Conservation (phyloP, 2,888 invertebrate genomes). For the Drosophila nigritarsus region DNA sequence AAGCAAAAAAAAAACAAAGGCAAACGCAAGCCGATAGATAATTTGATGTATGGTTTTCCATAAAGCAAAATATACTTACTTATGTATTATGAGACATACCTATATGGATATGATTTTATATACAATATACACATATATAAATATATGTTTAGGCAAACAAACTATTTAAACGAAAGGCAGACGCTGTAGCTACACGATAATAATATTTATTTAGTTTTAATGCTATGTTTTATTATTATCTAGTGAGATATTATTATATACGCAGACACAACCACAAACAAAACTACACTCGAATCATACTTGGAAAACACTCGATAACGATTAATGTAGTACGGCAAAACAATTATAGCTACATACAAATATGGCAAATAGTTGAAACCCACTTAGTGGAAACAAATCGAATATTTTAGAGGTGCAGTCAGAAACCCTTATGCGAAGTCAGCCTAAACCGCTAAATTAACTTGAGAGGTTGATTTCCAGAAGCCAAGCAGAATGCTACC, state of each 20-base stretch:
- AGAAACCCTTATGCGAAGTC: constrained; percentile 43
- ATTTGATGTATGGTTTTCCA: constrained; percentile 58
- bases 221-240: constrained; percentile 68
- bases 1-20: constrained; percentile 8
- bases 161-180: constrained; percentile 65
- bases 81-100: constrained; percentile 48
- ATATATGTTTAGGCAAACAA: constrained; percentile 59
- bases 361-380: constrained; percentile 52
- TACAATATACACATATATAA: constrained; percentile 57
- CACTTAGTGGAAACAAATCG: constrained; percentile 51
- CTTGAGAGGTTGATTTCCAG: constrained; percentile 54
- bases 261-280: constrained; percentile 57
- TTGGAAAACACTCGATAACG: constrained; percentile 37
- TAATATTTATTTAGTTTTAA: constrained; percentile 71
- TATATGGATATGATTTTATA: constrained; percentile 67
- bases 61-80: constrained; percentile 1
- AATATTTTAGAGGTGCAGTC: constrained; percentile 47
- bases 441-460: constrained; percentile 60
- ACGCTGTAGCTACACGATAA: constrained; percentile 69
- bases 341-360: constrained; percentile 36
- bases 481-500: constrained; percentile 32
- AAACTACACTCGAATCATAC: constrained; percentile 28
- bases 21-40: constrained; percentile 54
- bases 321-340: constrained; percentile 51
- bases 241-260: constrained; percentile 74